phyloP scores from a whole-genome alignment of 53 echinoderm and acorn worm species.

The Patiria pectinifera region DNA sequence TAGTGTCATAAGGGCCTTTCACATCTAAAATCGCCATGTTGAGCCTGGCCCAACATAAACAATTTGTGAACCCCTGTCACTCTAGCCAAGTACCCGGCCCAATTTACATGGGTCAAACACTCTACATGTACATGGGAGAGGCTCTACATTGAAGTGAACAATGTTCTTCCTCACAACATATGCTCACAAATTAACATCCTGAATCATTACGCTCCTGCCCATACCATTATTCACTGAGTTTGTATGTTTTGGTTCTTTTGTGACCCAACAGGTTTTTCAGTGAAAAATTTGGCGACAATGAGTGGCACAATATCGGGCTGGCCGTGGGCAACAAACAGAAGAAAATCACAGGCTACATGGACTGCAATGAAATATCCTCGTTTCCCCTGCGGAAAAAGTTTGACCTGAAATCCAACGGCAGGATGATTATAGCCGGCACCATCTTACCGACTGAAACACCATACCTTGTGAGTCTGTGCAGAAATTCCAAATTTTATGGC shows the following conservation, averaged over 20 bases:
- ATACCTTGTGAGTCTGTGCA: slow-evolving; percentile 33
- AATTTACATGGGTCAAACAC: too few relatives aligned
- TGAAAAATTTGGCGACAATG: slow-evolving; percentile 70
- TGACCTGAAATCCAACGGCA: slow-evolving; percentile 30
- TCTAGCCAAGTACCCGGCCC: too few relatives aligned
- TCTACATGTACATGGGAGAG: too few relatives aligned
- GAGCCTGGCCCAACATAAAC: too few relatives aligned
- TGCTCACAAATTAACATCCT: too few relatives aligned
- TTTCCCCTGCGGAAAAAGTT: slow-evolving; percentile 30
- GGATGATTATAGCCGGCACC: slow-evolving; percentile 47
- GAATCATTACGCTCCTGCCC: not conserved
- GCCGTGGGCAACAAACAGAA: slow-evolving; percentile 54
- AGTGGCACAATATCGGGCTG: slow-evolving; percentile 73
- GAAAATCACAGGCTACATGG: slow-evolving; percentile 53
- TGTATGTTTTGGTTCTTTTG: not conserved
- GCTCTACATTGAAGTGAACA: too few relatives aligned
- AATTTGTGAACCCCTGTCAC: too few relatives aligned
- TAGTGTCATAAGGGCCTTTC: too few relatives aligned
- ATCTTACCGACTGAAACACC: slow-evolving; percentile 42
- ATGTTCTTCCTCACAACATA: too few relatives aligned
- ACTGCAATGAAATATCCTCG: slow-evolving; percentile 59
- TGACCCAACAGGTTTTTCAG: slow-evolving; percentile 63
- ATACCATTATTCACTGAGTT: not conserved
- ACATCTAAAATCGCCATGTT: too few relatives aligned
- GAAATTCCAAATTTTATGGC: not conserved